phyloP scores from a whole-genome alignment of 2,113 vertebrate genomes.

The Pachyramphus minor region DNA sequence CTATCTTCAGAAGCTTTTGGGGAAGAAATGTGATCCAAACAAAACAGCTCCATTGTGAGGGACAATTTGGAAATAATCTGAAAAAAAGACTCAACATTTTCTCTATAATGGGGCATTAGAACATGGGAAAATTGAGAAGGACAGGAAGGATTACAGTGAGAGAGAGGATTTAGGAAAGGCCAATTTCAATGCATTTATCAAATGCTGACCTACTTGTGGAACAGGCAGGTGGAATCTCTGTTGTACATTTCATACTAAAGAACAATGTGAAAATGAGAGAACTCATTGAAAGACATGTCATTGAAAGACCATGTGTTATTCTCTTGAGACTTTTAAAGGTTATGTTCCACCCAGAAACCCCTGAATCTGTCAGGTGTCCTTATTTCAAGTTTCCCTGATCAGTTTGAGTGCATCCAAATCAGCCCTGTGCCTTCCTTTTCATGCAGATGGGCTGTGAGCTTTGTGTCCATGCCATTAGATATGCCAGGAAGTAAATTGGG shows the following conservation, averaged over 20 bases:
- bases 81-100: not conserved
- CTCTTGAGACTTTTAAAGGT: slow-evolving; percentile 8
- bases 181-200: slow-evolving; percentile 48
- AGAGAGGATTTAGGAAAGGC: slow-evolving; percentile 29
- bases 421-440: not conserved
- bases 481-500: not conserved
- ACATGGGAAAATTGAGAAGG: slow-evolving; percentile 13
- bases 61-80: not conserved
- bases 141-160: not conserved
- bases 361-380: not conserved
- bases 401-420: not conserved
- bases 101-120: not conserved
- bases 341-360: not conserved
- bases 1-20: not conserved
- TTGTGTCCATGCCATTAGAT: not conserved
- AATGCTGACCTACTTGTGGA: slow-evolving; percentile 54
- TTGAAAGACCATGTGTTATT: not conserved
- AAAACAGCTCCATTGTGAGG: not conserved
- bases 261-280: slow-evolving; percentile 47
- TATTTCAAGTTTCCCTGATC: not conserved
- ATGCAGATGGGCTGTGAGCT: not conserved
- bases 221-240: slow-evolving; percentile 32
- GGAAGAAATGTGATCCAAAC: not conserved
- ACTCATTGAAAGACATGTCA: not conserved
- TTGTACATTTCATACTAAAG: slow-evolving; percentile 24